Evolutionary conservation across 2,113 vertebrate species (phyloP), one percentile per base, ranked within the genome.

Genomic region (Emydocephalus ijimae): DNA sequence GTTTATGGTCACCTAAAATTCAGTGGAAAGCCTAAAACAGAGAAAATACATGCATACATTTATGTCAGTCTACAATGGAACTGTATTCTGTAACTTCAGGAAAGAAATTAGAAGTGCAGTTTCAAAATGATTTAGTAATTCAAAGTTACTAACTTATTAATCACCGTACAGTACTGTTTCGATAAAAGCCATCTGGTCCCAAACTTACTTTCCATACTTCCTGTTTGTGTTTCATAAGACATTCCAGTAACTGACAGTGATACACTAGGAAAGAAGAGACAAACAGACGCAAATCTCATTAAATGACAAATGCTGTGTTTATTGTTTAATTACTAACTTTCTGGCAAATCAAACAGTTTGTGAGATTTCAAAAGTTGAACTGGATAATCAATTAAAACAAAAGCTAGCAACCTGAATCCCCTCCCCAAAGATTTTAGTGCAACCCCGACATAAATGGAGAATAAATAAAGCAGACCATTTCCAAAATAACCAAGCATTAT

Each of bases 161-260:
- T 43, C 34, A 26, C 96, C 95, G 93, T 92, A 90, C 93, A 90
- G 26, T 94, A 43, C 90, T 24, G 95, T 95, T 94, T 95, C 29
- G 85, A 85, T 85, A 64, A 94, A 87, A 90, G 74, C 93, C 89
- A 92, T 85, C 88, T 92, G 52, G 92, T 45, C 74, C 90, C 91
- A 95, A 97, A 98, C 98, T 97, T 99, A 99, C 99, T 98, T 99
- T 99, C 99, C 99, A 99, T 91, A 99, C 99, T 98, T 99, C 99
- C 96, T 99, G 99, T 95, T 99, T 99, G 97, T 99, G 98, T 97
- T 99, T 99, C 99, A 99, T 99, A 92, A 99, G 98, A 96, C 99
- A 99, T 97, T 99, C 99, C 98, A 99, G 94, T 97, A 99, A 98
- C 87, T 99, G 99, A 97, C 99, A 99, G 96, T 99, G 99, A 98